Base-by-base conservation (phyloP, 2,113 vertebrate genomes). In the Silurus meridionalis region DNA sequence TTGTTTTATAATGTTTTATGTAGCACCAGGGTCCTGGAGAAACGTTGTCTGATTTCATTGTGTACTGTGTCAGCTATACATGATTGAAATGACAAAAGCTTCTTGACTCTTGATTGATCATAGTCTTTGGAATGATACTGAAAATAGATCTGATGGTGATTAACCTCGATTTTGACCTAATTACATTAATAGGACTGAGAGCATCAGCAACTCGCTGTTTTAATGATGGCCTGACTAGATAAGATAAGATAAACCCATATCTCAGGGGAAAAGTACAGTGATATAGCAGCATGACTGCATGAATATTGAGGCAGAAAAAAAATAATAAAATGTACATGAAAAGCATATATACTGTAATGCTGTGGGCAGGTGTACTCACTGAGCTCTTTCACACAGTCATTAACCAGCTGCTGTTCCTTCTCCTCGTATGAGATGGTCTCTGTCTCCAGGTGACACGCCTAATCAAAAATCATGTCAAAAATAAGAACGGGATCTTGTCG, bases 401-500 rank as follows among this genome's bases (percentile, higher is more conserved):
- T 99, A 84, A 99, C 98, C 92, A 99, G 95, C 72, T 99, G 98
- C 89, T 99, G 98, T 77, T 99, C 98, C 85, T 98, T 99, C 88
- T 99, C 98, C 90, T 99, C 98, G 0, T 98, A 99, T 5, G 95
- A 97, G 90, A 98, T 98, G 0, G 98, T 99, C 94, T 99, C 97
- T 0, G 97, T 99, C 95, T 99, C 97, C 90, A 99, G 93, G 87
- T 98, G 97, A 89, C 94, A 98, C 19, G 98, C 97, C 98, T 99
- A 82, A 17, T 17, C 46, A 86, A 48, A 88, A 37, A 37, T 37
- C 17, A 87, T 6, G 13, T 28, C 6, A 79, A 58, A 6, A 57
- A 15, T 50, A 81, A 50, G 64, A 71, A 83, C 28, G n/a, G n/a
- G 53, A 66, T 63, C 28, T 58, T 8, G 28, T 83, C 23, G 58